Evolutionary conservation across 2,888 invertebrate genomes (phyloP), one percentile per base, ranked within the genome.

Genomic region (Pristionchus fissidentatus): DNA sequence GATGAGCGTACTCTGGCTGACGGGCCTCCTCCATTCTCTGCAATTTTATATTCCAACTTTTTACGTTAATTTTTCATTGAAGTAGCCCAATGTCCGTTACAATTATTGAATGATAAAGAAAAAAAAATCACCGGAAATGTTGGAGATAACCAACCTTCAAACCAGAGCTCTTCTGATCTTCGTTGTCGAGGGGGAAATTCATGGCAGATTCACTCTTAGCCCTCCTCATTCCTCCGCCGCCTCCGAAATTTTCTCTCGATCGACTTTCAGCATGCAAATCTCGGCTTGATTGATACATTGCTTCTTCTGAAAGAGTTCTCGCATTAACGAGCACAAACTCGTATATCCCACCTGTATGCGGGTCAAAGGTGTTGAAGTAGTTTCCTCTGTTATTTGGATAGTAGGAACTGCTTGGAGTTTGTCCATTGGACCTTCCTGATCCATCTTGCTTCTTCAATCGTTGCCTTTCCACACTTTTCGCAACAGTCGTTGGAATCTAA

Each of bases 141-240:
- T 7, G 60, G 15, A 26, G 19, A 41, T 57, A 0, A 1, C 7
- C 8, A 62, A 81, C 80, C 80, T 81, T 81, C 46, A 81, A 32
- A 26, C 60, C 62, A 0, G 80, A 29, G 46, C 29, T 43, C 3
- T 85, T 66, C 81, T 85, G 83, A 19, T 86, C 85, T 26, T 83
- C 83, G n/a, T 49, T 35, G 15, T 87, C 85, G 55, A 86, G 86
- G 22, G 87, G 82, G 78, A 88, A 85, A 13, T 87, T 80, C 89
- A 89, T 89, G 7, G 89, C 87, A 83, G 87, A 88, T 83, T 90
- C 90, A 83, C 89, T 89, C 80, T 90, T 90, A 1, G 90, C 89
- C 49, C 90, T 84, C 75, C 90, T 84, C 90, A 90, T 90, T n/a
- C 89, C 88, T 26, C 88, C 87, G 35, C 83, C 83, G 0, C 73